phyloP scores from a whole-genome alignment of 1,140 invertebrate species.

The Teleogryllus occipitalis region DNA sequence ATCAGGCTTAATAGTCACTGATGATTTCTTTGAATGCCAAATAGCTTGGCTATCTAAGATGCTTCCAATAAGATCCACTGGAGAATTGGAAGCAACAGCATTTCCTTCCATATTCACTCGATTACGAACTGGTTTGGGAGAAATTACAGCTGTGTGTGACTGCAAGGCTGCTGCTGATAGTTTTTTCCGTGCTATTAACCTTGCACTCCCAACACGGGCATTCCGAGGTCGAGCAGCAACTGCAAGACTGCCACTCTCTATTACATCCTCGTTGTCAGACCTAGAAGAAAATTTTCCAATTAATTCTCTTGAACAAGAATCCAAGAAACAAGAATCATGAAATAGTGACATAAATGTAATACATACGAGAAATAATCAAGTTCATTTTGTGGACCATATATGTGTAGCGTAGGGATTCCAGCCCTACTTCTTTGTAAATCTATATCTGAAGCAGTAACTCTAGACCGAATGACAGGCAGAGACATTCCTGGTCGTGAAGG shows the following conservation, averaged over 20 bases:
- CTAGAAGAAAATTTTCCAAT: constrained; percentile 19
- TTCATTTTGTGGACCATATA: constrained; percentile 52
- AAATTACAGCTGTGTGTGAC: constrained; percentile 7
- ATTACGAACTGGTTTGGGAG: background rate
- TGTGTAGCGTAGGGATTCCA: constrained; percentile 37
- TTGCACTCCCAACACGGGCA: constrained; percentile 27
- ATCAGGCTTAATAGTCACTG: constrained; percentile 51
- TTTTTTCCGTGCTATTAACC: background rate
- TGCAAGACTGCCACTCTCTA: constrained; percentile 28
- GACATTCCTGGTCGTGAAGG: constrained; percentile 31
- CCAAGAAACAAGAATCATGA: background rate
- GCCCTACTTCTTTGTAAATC: constrained; percentile 32
- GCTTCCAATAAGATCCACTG: constrained; percentile 54
- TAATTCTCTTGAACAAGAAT: too few relatives aligned
- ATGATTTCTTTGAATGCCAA: constrained; percentile 56
- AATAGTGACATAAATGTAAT: constrained; percentile 6
- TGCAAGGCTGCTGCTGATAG: constrained; percentile 15
- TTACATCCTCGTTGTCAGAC: constrained; percentile 27
- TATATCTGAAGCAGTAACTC: constrained; percentile 31
- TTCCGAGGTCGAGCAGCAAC: constrained; percentile 37
- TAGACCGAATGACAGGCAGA: constrained; percentile 36
- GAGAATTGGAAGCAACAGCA: background rate
- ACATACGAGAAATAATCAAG: constrained; percentile 52
- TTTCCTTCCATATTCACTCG: background rate
- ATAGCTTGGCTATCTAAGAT: constrained; percentile 67